Evolutionary conservation across 2,888 invertebrate genomes (phyloP).

Genomic region (Geotrupes spiniger): DNA sequence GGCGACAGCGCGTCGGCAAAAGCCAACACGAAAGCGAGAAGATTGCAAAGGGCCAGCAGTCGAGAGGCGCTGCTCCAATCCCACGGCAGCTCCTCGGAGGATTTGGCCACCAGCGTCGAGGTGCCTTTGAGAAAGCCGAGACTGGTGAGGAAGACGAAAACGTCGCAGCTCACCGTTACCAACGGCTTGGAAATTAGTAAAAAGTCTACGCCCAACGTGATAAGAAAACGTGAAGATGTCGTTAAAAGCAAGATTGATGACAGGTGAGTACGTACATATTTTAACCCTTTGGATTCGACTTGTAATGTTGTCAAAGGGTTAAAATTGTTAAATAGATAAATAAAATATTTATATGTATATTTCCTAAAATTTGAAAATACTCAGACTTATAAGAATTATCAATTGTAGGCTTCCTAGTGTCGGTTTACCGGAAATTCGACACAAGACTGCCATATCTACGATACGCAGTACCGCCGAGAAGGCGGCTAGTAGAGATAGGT

Average conservation of each 20-base stretch:
- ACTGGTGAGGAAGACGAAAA: constrained; percentile 45
- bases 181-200: constrained; percentile 40
- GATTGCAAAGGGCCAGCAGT: constrained; percentile 53
- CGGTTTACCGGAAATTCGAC: constrained; percentile 49
- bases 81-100: constrained; percentile 55
- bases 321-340: neutral
- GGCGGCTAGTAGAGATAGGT: constrained; percentile 28
- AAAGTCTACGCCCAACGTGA: constrained; percentile 23
- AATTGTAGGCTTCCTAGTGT: constrained; percentile 35
- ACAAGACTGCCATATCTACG: constrained; percentile 50
- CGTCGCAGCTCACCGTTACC: constrained; percentile 38
- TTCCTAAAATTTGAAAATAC: too few relatives aligned
- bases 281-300: constrained; percentile 1
- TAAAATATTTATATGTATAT: neutral
- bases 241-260: constrained; percentile 35
- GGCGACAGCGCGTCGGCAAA: constrained; percentile 30
- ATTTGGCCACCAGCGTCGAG: constrained; percentile 45
- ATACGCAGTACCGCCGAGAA: constrained; percentile 49
- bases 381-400: too few relatives aligned
- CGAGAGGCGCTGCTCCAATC: constrained; percentile 52
- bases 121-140: constrained; percentile 45
- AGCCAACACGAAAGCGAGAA: constrained; percentile 47
- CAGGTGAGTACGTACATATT: constrained; percentile 35
- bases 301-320: neutral
- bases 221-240: constrained; percentile 27